Percentiles rank a stretch among this genome's conserved stretches.
These are phyloP conservation scores for Typhlichthys subterraneus DNA, from an alignment of 2,797 vertebrate species.

Conservation along the genomic window DNA sequence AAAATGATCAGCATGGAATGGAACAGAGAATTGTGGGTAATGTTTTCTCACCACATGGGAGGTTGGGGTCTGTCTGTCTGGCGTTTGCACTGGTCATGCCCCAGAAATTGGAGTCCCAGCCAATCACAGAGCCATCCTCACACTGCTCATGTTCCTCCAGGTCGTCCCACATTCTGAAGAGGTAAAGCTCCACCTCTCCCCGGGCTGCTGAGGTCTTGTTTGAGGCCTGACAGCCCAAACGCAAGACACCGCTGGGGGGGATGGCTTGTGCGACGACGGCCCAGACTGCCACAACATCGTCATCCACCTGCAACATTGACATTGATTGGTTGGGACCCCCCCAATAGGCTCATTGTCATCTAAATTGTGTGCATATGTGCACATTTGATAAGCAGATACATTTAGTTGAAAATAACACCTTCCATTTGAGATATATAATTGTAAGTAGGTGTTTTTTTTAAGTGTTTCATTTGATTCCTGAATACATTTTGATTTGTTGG, in stretches of 20 bases:
- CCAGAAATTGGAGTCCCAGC: conserved; percentile 73
- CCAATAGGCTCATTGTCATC: no score
- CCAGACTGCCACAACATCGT: conserved; percentile 41
- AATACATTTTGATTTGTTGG: no score
- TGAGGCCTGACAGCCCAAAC: conserved; percentile 69
- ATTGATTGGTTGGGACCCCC: not conserved
- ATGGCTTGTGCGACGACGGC: conserved; percentile 58
- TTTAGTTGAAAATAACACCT: not conserved
- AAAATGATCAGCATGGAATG: no score
- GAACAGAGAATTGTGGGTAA: no score
- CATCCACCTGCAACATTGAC: conserved; percentile 48
- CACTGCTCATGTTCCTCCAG: conserved; percentile 54
- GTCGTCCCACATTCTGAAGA: conserved; percentile 78
- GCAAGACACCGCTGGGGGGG: conserved; percentile 56
- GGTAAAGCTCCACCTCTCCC: conserved; percentile 73
- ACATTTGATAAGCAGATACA: not conserved
- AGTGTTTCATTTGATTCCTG: no score
- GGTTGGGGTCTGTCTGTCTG: conserved; percentile 48
- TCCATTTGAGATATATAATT: not conserved
- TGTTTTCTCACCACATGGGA: conserved; percentile 67
- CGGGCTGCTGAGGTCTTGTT: not conserved
- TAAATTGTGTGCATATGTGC: no score
- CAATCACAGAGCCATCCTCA: conserved; percentile 73
- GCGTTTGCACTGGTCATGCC: conserved; percentile 54
- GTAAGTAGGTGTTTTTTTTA: not conserved